Conservation (phyloP, 2,797 vertebrate species). For the Valencia hispanica region DNA sequence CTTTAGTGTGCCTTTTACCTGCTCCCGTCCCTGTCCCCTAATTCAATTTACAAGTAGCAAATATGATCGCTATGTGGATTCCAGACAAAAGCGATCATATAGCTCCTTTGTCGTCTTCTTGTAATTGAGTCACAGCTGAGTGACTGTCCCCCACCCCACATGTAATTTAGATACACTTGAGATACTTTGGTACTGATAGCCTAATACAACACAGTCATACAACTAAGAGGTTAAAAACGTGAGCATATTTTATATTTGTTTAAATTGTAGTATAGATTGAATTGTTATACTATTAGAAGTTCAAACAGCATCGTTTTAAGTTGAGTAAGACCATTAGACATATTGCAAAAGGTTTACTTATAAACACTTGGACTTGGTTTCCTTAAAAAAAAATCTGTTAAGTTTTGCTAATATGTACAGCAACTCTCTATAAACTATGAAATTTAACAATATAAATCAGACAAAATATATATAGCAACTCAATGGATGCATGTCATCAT, state of each 20-base stretch:
- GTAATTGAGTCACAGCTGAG: slow-evolving; percentile 75
- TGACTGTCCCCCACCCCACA: slow-evolving; percentile 43
- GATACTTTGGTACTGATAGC: slow-evolving; percentile 33
- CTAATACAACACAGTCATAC: slow-evolving; percentile 18
- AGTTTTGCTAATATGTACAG: background rate
- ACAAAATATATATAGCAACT: too few relatives aligned
- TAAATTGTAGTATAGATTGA: slow-evolving; percentile 1
- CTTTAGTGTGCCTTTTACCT: slow-evolving; percentile 71
- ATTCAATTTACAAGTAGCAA: slow-evolving; percentile 73
- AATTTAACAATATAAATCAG: too few relatives aligned
- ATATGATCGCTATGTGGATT: slow-evolving; percentile 74
- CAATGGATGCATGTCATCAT: background rate
- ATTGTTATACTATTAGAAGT: background rate
- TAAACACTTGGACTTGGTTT: background rate
- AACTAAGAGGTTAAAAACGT: slow-evolving; percentile 12
- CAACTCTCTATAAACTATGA: too few relatives aligned
- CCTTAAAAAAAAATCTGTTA: background rate
- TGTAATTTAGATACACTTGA: slow-evolving; percentile 60
- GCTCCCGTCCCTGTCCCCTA: slow-evolving; percentile 63
- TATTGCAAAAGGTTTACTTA: background rate
- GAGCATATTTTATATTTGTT: slow-evolving; percentile 25
- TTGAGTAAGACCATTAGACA: background rate
- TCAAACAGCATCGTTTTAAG: background rate
- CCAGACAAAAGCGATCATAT: slow-evolving; percentile 62
- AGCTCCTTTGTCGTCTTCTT: slow-evolving; percentile 70